These are phyloP conservation scores for Enteromius viviparus DNA, from an alignment of 2,797 vertebrate species.

Conservation along the genomic window DNA sequence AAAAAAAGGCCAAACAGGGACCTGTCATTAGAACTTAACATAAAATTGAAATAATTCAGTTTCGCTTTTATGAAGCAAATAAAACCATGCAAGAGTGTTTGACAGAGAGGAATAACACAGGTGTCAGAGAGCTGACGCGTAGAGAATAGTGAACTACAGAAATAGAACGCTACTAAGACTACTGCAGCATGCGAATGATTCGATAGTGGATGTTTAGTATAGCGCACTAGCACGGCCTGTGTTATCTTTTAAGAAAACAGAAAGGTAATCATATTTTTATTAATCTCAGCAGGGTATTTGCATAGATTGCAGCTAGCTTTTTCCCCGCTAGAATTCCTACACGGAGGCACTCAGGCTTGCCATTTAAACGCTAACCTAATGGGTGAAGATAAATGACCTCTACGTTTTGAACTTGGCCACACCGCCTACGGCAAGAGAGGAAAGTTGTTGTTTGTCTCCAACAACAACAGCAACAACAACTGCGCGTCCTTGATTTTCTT, in stretches of 20 bases:
- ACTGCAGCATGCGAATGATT: slow-evolving; percentile 60
- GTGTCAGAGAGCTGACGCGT: slow-evolving; percentile 63
- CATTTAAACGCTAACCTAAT: slow-evolving; percentile 11
- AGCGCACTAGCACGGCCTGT: slow-evolving; percentile 53
- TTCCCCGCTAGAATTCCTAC: slow-evolving; percentile 9
- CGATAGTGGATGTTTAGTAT: slow-evolving; percentile 57
- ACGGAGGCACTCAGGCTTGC: slow-evolving; percentile 1
- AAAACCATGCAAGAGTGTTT: slow-evolving; percentile 65
- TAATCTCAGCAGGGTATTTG: slow-evolving; percentile 33
- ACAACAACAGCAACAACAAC: neutral
- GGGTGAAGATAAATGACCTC: slow-evolving; percentile 28
- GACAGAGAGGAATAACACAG: slow-evolving; percentile 66
- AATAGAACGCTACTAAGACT: slow-evolving; percentile 62
- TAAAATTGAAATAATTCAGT: slow-evolving; percentile 71
- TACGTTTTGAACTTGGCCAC: slow-evolving; percentile 13
- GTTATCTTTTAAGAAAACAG: slow-evolving; percentile 54
- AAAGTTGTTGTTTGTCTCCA: slow-evolving; percentile 13
- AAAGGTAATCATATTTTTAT: slow-evolving; percentile 54
- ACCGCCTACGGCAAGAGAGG: neutral
- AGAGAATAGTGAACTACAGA: slow-evolving; percentile 41
- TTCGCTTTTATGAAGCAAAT: slow-evolving; percentile 70
- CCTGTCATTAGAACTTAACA: slow-evolving; percentile 64
- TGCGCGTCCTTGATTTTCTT: slow-evolving; percentile 19
- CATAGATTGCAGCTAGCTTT: slow-evolving; percentile 27
- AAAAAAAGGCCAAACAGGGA: slow-evolving; percentile 55